Evolutionary conservation across 2,113 vertebrate species (phyloP).

Genomic region (Oreochromis niloticus): DNA sequence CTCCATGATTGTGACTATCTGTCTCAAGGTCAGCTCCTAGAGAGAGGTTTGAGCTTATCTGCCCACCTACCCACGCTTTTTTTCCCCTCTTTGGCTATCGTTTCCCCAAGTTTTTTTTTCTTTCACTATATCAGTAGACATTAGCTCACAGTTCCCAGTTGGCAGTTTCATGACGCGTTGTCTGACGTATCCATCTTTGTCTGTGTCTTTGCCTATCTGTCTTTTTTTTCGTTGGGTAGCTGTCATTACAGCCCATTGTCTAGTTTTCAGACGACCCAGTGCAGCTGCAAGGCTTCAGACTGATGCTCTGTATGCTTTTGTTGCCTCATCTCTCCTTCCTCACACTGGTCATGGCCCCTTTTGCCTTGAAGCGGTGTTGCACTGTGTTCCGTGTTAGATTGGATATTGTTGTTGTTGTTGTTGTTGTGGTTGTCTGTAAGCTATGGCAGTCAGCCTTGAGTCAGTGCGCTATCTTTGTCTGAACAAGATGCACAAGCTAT

Average conservation of each 20-base stretch:
- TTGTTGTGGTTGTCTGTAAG: conserved; percentile 16
- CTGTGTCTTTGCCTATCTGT: conserved; percentile 41
- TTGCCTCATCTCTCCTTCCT: conserved; percentile 36
- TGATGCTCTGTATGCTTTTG: conserved; percentile 33
- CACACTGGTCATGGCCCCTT: conserved; percentile 43
- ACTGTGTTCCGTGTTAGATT: conserved; percentile 36
- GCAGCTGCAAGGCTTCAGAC: conserved; percentile 41
- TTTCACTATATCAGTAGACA: conserved; percentile 38
- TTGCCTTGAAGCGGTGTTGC: conserved; percentile 48
- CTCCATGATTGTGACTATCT: conserved; percentile 61
- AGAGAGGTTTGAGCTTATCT: conserved; percentile 61
- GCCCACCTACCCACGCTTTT: not conserved
- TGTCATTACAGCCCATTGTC: conserved; percentile 42
- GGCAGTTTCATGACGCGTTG: conserved; percentile 2
- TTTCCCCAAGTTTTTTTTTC: not conserved
- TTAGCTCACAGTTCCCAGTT: conserved; percentile 46
- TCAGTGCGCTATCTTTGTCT: conserved; percentile 57
- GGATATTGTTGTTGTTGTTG: conserved; percentile 38
- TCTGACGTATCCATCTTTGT: conserved; percentile 29
- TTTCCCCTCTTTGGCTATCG: conserved; percentile 13
- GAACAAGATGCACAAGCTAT: conserved; percentile 31
- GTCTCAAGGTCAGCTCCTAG: conserved; percentile 67
- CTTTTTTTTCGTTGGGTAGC: conserved; percentile 12
- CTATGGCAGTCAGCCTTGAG: conserved; percentile 49
- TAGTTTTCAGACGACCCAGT: conserved; percentile 46